Base-by-base conservation (phyloP, 2,113 vertebrate genomes). In the Okapia johnstoni region DNA sequence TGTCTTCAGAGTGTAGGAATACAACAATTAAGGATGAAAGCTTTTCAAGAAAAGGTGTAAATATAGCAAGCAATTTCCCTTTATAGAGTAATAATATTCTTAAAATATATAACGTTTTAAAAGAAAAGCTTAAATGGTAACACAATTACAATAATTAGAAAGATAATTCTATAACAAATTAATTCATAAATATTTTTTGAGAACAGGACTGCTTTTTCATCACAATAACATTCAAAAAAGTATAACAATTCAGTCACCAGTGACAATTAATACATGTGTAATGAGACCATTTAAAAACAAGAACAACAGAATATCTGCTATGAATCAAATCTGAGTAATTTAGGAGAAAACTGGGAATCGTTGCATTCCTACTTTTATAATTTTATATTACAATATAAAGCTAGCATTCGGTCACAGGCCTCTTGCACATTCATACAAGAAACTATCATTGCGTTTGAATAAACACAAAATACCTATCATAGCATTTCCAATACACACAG, bases 371-470 rank as follows among this genome's bases (percentile, higher is more conserved):
- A 98, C 98, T 92, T 97, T 98, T 97, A 98, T 96, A 93, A 98
- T 95, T 90, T 93, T 98, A 96, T 98, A 95, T 97, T 99, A 98
- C 80, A 61, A 93, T 99, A 98, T 98, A 99, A 99, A 98, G 91
- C 97, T 98, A 98, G 98, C 98, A 98, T 98, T 98, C 98, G 97
- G 97, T 98, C 98, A 99, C 98, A 98, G 98, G 99, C 98, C 98
- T 98, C 98, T 99, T 99, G 98, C 98, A 99, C 99, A 99, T 99
- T 99, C 98, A 99, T 99, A 99, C 98, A 98, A 98, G 98, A 98
- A 99, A 98, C 97, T 99, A 97, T 96, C 97, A 57, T 98, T 99
- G 98, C 96, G 98, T 98, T 98, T 98, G 97, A 95, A 98, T 97
- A 98, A 99, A 98, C 98, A 99, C 97, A 98, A 99, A 99, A 99